Conservation (phyloP, 2,797 vertebrate genomes). For the Semotilus atromaculatus region DNA sequence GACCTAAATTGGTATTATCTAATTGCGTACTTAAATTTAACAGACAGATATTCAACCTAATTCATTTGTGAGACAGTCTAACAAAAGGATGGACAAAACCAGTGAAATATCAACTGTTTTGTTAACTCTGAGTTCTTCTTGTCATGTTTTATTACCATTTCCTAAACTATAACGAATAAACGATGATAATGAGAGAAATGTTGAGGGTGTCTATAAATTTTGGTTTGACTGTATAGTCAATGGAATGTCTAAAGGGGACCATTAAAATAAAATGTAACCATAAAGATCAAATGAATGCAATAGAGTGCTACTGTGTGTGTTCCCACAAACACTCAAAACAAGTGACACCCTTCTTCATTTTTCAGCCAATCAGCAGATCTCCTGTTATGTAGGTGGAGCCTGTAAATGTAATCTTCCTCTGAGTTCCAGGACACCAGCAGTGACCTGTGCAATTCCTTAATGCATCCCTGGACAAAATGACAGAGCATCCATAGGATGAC, state of each 20-base stretch:
- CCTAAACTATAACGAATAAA: too few species aligned
- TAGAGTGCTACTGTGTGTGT: not conserved
- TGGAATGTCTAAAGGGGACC: not conserved
- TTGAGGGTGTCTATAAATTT: too few species aligned
- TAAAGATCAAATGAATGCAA: not conserved
- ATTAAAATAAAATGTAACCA: not conserved
- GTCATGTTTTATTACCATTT: too few species aligned
- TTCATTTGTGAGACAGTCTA: too few species aligned
- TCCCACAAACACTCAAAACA: not conserved
- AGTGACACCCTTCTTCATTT: not conserved
- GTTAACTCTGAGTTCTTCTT: too few species aligned
- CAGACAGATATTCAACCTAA: too few species aligned
- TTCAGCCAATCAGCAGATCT: not conserved
- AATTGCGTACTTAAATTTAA: too few species aligned
- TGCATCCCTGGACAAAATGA: slow-evolving; percentile 56
- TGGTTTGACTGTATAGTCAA: not conserved
- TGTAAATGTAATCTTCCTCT: slow-evolving; percentile 20
- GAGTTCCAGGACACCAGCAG: slow-evolving; percentile 41
- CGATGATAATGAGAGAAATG: too few species aligned
- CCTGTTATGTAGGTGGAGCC: not conserved
- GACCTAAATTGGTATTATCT: too few species aligned
- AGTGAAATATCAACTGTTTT: too few species aligned
- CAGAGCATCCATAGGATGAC: slow-evolving; percentile 16
- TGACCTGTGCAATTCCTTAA: slow-evolving; percentile 67
- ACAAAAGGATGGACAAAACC: too few species aligned